A percentile compares a stretch with the other conserved stretches of the same genome.
These are phyloP conservation scores for Tridacna gigas DNA, from an alignment of 2,888 invertebrate genomes.

Conservation along the genomic window DNA sequence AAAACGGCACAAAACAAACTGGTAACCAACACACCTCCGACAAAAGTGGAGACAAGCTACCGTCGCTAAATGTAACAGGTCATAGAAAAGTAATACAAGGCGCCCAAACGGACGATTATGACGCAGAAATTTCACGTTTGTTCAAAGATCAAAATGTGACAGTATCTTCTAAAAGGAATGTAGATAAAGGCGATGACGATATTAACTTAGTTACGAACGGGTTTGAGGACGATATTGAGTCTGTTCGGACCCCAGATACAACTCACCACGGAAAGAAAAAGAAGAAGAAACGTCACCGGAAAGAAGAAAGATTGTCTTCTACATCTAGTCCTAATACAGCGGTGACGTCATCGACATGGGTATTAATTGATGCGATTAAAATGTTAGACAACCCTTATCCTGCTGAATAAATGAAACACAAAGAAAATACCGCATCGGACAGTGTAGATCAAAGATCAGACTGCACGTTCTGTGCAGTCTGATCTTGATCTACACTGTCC, in stretches of 20 bases:
- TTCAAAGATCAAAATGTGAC: slow-evolving; percentile 19
- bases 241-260: slow-evolving; percentile 5
- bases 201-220: slow-evolving; percentile 3
- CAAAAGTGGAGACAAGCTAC: neutral
- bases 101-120: neutral
- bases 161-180: neutral
- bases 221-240: slow-evolving; percentile 7
- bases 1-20: neutral
- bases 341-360: slow-evolving; percentile 33
- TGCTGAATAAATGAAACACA: no score
- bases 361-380: neutral
- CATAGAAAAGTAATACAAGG: slow-evolving; percentile 17
- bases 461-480: no score
- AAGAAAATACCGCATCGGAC: no score
- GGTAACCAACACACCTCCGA: neutral
- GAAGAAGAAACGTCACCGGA: slow-evolving; percentile 22
- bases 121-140: slow-evolving; percentile 8
- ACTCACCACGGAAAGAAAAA: slow-evolving; percentile 13
- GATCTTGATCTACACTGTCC: no score
- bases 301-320: slow-evolving; percentile 2
- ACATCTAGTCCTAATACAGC: slow-evolving; percentile 29
- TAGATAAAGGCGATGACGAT: neutral
- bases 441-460: no score
- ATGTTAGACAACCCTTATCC: no score
- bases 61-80: slow-evolving; percentile 1